Conservation (phyloP, 1,140 invertebrate genomes). For the Octopus bimaculoides region DNA sequence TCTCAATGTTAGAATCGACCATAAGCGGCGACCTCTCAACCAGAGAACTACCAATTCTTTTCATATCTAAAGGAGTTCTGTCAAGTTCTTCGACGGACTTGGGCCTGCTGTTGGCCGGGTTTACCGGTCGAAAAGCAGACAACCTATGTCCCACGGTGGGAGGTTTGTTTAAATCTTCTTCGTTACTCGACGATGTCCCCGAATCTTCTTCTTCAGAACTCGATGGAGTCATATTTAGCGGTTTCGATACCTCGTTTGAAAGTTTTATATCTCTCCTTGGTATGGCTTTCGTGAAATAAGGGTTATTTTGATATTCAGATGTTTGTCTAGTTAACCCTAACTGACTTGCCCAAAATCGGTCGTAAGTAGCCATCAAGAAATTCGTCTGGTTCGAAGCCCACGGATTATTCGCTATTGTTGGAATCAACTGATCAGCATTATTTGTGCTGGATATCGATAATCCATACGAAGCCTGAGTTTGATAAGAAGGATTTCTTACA, state of each 20-base stretch:
- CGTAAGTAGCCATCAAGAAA: constrained; percentile 19
- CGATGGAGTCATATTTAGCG: neutral
- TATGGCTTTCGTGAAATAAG: constrained; percentile 8
- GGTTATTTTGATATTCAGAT: constrained; percentile 4
- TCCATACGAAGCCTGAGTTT: neutral
- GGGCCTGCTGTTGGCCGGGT: constrained; percentile 1
- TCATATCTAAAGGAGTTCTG: neutral
- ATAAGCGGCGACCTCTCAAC: neutral
- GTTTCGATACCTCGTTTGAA: neutral
- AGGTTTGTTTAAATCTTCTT: constrained; percentile 1
- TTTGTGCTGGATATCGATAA: neutral
- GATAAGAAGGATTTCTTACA: constrained; percentile 10
- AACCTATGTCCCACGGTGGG: constrained; percentile 20
- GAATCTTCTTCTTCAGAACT: constrained; percentile 15
- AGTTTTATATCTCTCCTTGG: neutral
- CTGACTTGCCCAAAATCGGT: constrained; percentile 29
- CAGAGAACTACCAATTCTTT: constrained; percentile 9
- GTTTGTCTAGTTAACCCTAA: constrained; percentile 17
- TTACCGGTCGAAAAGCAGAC: constrained; percentile 32
- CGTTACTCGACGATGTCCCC: neutral
- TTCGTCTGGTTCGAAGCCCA: constrained; percentile 15
- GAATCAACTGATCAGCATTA: neutral
- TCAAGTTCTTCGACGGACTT: constrained; percentile 14
- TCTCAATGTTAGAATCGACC: neutral
- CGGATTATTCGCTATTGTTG: neutral